Percentiles rank a stretch among this genome's conserved stretches.
Conservation (phyloP, 2,113 vertebrate genomes). For the Ptilorrhoa leucosticta region DNA sequence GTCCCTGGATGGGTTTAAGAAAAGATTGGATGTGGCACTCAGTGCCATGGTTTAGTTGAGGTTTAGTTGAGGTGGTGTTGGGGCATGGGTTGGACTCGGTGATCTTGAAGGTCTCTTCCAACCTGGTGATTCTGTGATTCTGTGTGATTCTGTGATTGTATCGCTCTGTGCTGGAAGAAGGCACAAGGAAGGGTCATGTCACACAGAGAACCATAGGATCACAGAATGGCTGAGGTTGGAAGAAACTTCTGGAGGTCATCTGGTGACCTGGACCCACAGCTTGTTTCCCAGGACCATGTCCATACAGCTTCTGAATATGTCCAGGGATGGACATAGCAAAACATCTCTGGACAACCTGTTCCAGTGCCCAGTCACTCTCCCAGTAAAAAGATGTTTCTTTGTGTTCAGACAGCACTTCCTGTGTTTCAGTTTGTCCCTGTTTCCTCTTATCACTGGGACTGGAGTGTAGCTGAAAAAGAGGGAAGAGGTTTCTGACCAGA, state of each 20-base stretch:
- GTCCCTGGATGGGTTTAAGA: too few species aligned
- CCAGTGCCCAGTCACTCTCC: background rate
- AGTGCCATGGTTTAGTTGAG: too few species aligned
- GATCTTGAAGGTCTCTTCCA: too few species aligned
- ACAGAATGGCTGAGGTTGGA: background rate
- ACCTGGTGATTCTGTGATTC: too few species aligned
- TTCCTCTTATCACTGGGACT: background rate
- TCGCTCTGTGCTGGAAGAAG: background rate
- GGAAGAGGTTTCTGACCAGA: background rate
- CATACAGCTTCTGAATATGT: background rate
- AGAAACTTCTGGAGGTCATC: background rate
- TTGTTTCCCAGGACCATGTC: background rate
- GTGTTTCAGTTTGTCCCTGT: background rate
- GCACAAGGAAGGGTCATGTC: background rate
- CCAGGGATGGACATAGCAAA: background rate
- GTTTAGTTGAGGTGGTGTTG: too few species aligned
- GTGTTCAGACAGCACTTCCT: background rate
- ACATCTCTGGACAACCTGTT: background rate
- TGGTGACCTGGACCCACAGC: background rate
- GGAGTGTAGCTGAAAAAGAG: background rate
- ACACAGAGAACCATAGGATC: background rate
- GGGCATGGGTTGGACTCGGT: too few species aligned
- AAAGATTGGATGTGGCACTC: too few species aligned
- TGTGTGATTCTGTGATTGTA: too few species aligned
- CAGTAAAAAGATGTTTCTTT: background rate